Evolutionary conservation across 2,113 vertebrate genomes (phyloP).

Genomic region (Silurus glanis): DNA sequence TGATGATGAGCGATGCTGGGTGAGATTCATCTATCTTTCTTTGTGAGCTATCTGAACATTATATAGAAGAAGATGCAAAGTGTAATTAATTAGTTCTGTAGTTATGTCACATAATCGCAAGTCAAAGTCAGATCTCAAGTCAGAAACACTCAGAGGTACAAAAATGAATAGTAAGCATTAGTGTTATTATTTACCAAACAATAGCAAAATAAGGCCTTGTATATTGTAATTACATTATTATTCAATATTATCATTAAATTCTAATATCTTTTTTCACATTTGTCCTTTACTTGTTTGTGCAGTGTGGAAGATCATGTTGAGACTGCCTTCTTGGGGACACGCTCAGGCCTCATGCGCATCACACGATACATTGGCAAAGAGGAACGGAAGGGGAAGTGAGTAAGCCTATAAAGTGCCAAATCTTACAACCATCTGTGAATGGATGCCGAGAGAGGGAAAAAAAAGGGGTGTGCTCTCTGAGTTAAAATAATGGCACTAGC

Average conservation of each 20-base stretch:
- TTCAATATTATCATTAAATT: too few species aligned
- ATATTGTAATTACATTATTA: too few species aligned
- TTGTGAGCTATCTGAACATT: neutral
- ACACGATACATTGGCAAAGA: constrained; percentile 82
- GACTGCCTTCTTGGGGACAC: constrained; percentile 88
- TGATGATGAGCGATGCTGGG: constrained; percentile 80
- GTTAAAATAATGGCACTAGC: neutral
- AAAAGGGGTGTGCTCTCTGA: neutral
- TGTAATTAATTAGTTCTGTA: neutral
- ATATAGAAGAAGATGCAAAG: neutral
- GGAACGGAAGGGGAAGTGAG: constrained; percentile 83
- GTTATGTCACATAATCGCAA: neutral
- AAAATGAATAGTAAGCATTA: neutral
- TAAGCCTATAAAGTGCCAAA: constrained; percentile 22
- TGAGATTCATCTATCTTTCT: constrained; percentile 52
- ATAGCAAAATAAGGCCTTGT: neutral
- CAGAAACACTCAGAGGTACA: neutral
- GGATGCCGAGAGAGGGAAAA: too few species aligned
- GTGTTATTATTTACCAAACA: neutral
- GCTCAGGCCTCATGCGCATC: constrained; percentile 83
- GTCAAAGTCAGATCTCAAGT: neutral
- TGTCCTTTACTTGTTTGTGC: neutral
- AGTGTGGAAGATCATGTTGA: constrained; percentile 78
- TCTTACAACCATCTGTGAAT: neutral
- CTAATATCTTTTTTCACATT: too few species aligned